phyloP scores from a whole-genome alignment of 1,140 invertebrate genomes.

The Nasonia longicornis region DNA sequence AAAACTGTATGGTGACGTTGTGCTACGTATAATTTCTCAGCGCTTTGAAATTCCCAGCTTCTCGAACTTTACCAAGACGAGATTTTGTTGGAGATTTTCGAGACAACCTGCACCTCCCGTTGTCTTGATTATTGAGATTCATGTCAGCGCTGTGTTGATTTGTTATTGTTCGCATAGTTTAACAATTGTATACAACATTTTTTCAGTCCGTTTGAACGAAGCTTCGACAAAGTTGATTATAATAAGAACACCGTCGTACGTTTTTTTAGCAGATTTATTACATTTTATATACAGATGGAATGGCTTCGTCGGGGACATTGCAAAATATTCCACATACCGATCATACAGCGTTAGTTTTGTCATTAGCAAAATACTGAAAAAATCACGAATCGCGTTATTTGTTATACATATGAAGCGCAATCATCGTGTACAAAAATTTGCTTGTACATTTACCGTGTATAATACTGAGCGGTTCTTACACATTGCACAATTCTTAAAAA shows the following conservation, averaged over 20 bases:
- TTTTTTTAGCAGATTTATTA: slow-evolving; percentile 9
- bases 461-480: slow-evolving; percentile 1
- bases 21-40: neutral
- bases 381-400: neutral
- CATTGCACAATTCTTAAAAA: neutral
- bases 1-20: neutral
- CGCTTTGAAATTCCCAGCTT: neutral
- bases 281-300: slow-evolving; percentile 15
- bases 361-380: slow-evolving; percentile 9
- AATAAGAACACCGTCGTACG: too few species aligned
- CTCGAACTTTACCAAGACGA: neutral
- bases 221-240: too few species aligned
- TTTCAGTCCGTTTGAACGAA: too few species aligned
- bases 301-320: neutral
- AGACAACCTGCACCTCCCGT: too few species aligned
- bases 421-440: slow-evolving; percentile 1
- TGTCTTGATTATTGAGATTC: too few species aligned
- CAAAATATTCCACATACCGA: neutral
- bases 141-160: too few species aligned
- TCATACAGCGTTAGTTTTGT: neutral
- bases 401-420: neutral
- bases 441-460: neutral
- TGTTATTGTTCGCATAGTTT: too few species aligned
- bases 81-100: neutral
- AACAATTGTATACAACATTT: too few species aligned